Base-by-base conservation (phyloP, 2,797 vertebrate genomes). In the Hylomyscus alleni region DNA sequence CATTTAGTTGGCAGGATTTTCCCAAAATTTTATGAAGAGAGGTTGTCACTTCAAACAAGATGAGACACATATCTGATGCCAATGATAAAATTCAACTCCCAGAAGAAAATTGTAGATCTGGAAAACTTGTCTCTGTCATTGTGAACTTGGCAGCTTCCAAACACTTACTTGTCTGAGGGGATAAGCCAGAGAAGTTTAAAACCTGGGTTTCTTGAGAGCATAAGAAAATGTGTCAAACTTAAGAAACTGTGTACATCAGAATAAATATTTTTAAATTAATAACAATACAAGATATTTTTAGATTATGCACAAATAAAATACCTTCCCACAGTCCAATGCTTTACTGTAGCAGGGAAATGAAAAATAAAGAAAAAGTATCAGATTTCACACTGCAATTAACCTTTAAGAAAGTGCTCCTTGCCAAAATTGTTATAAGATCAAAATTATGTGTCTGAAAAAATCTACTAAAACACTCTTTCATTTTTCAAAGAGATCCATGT, bases 261-360 rank as follows among this genome's bases (percentile, higher is more conserved):
- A 56, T 78, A 95, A 62, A 78, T 76, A 93, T 91, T 82, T 91
- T 83, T 26, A 93, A 94, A 69, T 78, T 26, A 93, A 87, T 24
- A 95, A 40, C 73, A 31, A 50, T 24, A 14, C 15, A 73, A 73
- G 17, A 8, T 75, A 69, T 47, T 94, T 22, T 3, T 90, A 94
- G 95, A 62, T 62, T 4, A 50, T 90, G 12, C 9, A 62, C 72
- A 14, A 22, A 44, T 67, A 80, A 93, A 89, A 89, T 13, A 67
- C 54, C 3, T 7, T 80, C 2, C 58, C 22, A 85, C 60, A 24
- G 15, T 90, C 1, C 1, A 93, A 34, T 6, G 67, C 40, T 84
- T 92, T 76, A 94, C 31, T 69, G 31, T 52, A 37, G 69, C 11
- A 60, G 67, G 3, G 24, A 75, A 44, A 58, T 6, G 15, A 31